Base-by-base conservation (phyloP, 2,113 vertebrate species). In the Narcine bancroftii region DNA sequence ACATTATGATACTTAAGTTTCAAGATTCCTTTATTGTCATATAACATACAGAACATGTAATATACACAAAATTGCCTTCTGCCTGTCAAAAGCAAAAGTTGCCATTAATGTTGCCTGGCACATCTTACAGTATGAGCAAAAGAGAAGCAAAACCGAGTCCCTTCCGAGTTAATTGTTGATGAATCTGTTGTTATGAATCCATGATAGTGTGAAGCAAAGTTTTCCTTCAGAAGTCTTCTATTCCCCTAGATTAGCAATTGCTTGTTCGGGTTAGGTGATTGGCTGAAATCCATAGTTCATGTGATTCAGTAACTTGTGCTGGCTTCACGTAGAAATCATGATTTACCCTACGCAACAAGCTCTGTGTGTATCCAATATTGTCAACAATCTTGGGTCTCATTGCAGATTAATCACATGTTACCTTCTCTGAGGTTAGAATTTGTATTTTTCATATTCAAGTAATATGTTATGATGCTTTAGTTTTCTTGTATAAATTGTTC, bases 271-370 rank as follows among this genome's bases (percentile, higher is more conserved):
- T 69, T 26, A 69, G 21, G 19, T 69, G 50, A 87, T 87, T 60
- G 50, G 33, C 53, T 87, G 5, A 33, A 36, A 87, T 87, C n/a
- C 81, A 87, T 36, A 60, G 33, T 87, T 87, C 81, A 53, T 60
- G 53, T 87, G 33, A 87, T 87, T 60, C 53, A 63, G 17, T 87
- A 60, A n/a, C 53, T 60, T 87, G 33, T n/a, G 7, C n/a, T 85
- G 53, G 81, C 81, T 87, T 87, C 53, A 60, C 36, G n/a, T 60
- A n/a, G 36, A 53, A 87, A 87, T 87, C 50, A 87, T 56, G 81
- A 87, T 63, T 87, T 15, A 87, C 36, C 56, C 81, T 53, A 87
- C 81, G 19, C 33, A 60, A 60, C 33, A 87, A 17, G 4, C 81
- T 60, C 56, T 87, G 81, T 42, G n/a, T 87, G 33, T 87, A n/a